Conservation (phyloP, 64 coral and sea anemone species). For the Pocillopora damicornis region DNA sequence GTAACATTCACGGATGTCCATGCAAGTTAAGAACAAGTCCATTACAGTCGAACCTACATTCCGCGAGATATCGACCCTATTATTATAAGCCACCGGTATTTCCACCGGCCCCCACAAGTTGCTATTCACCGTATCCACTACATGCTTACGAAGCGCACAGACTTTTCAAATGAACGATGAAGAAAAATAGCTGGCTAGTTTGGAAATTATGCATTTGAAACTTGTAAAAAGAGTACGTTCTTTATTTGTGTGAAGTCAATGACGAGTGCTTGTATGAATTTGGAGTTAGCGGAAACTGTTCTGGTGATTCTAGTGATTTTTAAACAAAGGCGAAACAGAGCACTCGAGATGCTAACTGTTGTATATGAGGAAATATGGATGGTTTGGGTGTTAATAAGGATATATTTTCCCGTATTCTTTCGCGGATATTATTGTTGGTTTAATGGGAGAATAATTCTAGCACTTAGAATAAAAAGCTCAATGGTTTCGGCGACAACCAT, state of each 20-base stretch:
- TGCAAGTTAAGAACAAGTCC: constrained; percentile 78
- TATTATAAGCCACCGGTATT: constrained; percentile 74
- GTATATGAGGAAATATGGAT: constrained; percentile 1
- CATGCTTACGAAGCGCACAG: constrained; percentile 79
- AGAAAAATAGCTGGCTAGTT: background rate
- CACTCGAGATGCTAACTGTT: constrained; percentile 13
- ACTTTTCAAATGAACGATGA: constrained; percentile 73
- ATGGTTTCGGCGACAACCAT: constrained; percentile 10
- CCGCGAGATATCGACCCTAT: constrained; percentile 77
- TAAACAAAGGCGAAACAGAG: constrained; percentile 42
- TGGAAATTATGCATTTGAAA: background rate
- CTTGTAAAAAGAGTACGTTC: background rate
- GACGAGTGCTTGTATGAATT: background rate
- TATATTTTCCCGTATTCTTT: background rate
- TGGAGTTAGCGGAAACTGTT: constrained; percentile 33
- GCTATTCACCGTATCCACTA: constrained; percentile 66
- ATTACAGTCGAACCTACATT: constrained; percentile 49
- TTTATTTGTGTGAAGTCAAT: background rate
- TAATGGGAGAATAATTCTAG: constrained; percentile 15
- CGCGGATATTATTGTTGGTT: background rate
- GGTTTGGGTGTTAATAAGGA: constrained; percentile 12
- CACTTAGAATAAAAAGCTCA: background rate
- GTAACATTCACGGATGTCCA: constrained; percentile 85
- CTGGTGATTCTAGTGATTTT: constrained; percentile 34
- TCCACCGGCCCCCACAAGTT: constrained; percentile 36